Base-by-base conservation (phyloP, 64 coral and sea anemone species). In the Pachyseris speciosa region DNA sequence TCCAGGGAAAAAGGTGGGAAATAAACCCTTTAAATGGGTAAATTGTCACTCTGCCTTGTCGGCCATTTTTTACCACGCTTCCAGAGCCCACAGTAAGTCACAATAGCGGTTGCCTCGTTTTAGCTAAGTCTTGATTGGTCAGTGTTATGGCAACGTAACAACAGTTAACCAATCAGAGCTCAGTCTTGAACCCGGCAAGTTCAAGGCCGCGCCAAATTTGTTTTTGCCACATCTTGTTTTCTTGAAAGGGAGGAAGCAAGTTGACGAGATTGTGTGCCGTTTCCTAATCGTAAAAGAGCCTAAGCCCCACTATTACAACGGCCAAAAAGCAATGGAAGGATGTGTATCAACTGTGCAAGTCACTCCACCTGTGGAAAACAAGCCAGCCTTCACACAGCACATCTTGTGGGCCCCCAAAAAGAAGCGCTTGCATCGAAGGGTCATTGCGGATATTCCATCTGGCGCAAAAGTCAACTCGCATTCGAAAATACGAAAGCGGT, bases 401-500 rank as follows among this genome's bases (percentile, higher is more conserved):
- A 80, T 90, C 30, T 80, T 90, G 37, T 90, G 87, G 87, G 87
- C 87, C 37, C 87, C 87, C 15, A 90, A 90, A 49, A 90, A 90
- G 75, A 90, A 90, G 87, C 87, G 77, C 43, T 52, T 30, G 44
- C 77, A 51, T 67, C 74, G 87, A 80, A 90, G 75, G 37, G 66
- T 76, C 6, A 61, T 81, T 58, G 17, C 39, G 26, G 32, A 68
- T 50, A 31, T 69, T 90, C 87, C 60, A 48, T 67, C 75, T 5
- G 41, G 77, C 64, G 77, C 42, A 53, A 64, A 75, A 16, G 73
- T 78, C 10, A 61, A 90, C 74, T 66, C 72, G 72, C 87, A 89
- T 89, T 90, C 87, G 61, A 90, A 90, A 64, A 79, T 64, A 27
- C 78, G 87, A 65, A 90, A 90, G 65, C 61, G 87, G 22, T 61